Evolutionary conservation across 2,888 invertebrate genomes (phyloP), one percentile per base, ranked within the genome.

Genomic region (Macrosiphum euphorbiae): DNA sequence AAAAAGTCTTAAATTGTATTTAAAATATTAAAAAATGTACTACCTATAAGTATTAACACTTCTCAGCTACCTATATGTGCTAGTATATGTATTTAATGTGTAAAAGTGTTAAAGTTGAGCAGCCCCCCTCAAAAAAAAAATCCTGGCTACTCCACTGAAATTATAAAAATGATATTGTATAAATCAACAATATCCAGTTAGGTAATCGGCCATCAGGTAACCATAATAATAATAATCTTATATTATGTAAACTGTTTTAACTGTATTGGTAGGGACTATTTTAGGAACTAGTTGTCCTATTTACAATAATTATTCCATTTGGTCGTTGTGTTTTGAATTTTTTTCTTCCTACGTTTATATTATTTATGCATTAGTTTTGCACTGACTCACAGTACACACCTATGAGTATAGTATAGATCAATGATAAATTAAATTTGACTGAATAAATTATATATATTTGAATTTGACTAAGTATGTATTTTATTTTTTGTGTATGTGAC

Each of bases 281-380:
- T n/a, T 67, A 67, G 11, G n/a, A n/a, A 67, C n/a, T 67, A 67
- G n/a, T 67, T 67, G 67, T 13, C n/a, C 67, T n/a, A 67, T n/a
- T 67, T 67, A 67, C 67, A 13, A 67, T 67, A 67, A 67, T 67
- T 67, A 67, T 67, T 67, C n/a, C 3, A 67, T n/a, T 67, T 1
- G 67, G 41, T 41, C 10, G 44, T 44, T 85, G 44, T 26, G 11
- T 85, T 41, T 86, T 28, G 86, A 47, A 67, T 44, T 89, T 28
- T 44, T 41, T 61, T 61, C 89, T 90, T 90, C 89, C 89, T 47
- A 90, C 89, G 89, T 47, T 47, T 5, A n/a, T 61, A 28, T 89
- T 61, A 89, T 58, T 67, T 67, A 67, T 90, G 61, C 47, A 47
- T 67, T 67, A 90, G 67, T 67, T 16, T 28, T 50, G 13, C 67